Base-by-base conservation (phyloP, 2,888 invertebrate species). In the Nemoura dubitans region DNA sequence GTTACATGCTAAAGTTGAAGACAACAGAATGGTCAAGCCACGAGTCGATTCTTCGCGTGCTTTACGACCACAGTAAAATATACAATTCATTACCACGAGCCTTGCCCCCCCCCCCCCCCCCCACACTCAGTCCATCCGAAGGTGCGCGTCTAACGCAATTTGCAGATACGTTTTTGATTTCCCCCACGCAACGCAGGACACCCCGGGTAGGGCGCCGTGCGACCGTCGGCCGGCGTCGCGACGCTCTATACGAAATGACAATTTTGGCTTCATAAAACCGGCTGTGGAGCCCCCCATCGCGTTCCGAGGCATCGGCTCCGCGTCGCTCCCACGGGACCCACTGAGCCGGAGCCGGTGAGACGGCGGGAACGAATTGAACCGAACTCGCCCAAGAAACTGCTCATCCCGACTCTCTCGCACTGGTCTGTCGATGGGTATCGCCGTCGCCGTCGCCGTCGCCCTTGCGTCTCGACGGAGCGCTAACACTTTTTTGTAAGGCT, bases 251-350 rank as follows among this genome's bases (percentile, higher is more conserved):
- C 27, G 26, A 80, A 80, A 80, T 80, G 80, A 27, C 80, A 27
- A 80, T 80, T 80, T 80, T 16, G 21, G 28, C 14, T 80, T 21
- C 3, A 80, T 80, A 80, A 80, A 25, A 80, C n/a, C n/a, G n/a
- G n/a, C n/a, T n/a, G n/a, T n/a, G n/a, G n/a, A n/a, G n/a, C n/a
- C n/a, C n/a, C n/a, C n/a, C n/a, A n/a, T n/a, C n/a, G n/a, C n/a
- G n/a, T n/a, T n/a, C n/a, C n/a, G n/a, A n/a, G n/a, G 27, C 84
- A 84, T 27, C n/a, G 76, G 59, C 59, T 27, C 59, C 25, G 84
- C 27, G 43, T 25, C 27, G 59, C 85, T 87, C 87, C 82, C 87
- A 87, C 87, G 87, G 87, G 87, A 87, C 14, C 30, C 87, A 82
- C 81, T 87, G 76, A 87, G 82, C 85, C 87, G 85, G 27, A 85